Conservation (phyloP, 92 coral and sea anemone genomes). For the Actinernus sp. region DNA sequence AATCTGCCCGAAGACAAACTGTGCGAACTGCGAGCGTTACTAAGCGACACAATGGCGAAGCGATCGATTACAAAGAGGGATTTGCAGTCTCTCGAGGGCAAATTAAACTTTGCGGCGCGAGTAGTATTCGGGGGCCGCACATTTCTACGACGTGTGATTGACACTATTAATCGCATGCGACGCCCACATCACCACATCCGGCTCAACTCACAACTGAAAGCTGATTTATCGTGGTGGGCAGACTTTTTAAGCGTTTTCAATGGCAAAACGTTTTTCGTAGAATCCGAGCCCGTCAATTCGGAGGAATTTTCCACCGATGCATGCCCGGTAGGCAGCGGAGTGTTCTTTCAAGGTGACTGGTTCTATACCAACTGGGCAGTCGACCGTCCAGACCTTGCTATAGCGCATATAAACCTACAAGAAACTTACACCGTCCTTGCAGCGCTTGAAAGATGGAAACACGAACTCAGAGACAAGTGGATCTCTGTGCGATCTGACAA, state of each 20-base stretch:
- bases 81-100: slow-evolving; percentile 29
- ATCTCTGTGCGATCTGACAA: slow-evolving; percentile 25
- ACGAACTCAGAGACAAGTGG: background rate
- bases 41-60: slow-evolving; percentile 7
- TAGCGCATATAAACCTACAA: background rate
- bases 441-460: slow-evolving; percentile 20
- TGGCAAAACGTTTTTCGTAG: slow-evolving; percentile 17
- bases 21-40: slow-evolving; percentile 22
- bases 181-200: background rate
- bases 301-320: slow-evolving; percentile 37
- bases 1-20: slow-evolving; percentile 50
- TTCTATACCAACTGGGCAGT: slow-evolving; percentile 16
- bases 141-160: background rate
- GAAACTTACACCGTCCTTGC: background rate
- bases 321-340: slow-evolving; percentile 27
- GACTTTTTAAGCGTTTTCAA: too few species aligned
- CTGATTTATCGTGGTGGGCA: background rate
- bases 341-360: slow-evolving; percentile 30
- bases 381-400: background rate
- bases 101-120: slow-evolving; percentile 34
- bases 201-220: background rate
- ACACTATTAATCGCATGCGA: background rate
- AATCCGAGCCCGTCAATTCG: slow-evolving; percentile 8
- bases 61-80: slow-evolving; percentile 35
- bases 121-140: slow-evolving; percentile 39